Conservation (phyloP, 2,797 vertebrate genomes). For the Phrynocephalus forsythii region DNA sequence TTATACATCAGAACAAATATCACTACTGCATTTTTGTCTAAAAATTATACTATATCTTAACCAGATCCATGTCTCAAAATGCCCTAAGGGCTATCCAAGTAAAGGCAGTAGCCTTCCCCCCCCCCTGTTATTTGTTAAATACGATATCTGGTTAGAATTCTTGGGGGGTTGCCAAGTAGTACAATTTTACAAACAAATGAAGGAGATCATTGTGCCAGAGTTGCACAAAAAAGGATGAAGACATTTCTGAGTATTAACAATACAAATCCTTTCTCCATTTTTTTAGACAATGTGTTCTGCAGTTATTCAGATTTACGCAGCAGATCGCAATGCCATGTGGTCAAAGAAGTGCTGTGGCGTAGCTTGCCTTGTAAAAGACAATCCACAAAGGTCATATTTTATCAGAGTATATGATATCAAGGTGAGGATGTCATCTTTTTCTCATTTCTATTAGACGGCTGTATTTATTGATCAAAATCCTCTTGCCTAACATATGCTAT, state of each 20-base stretch:
- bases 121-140: neutral
- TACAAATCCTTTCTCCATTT: conserved; percentile 22
- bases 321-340: conserved; percentile 90
- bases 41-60: neutral
- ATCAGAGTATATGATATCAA: conserved; percentile 97
- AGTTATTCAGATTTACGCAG: conserved; percentile 92
- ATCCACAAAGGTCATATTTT: conserved; percentile 97
- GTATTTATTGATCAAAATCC: neutral
- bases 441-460: conserved; percentile 25
- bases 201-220: neutral
- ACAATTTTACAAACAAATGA: neutral
- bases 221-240: neutral
- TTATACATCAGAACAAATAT: neutral
- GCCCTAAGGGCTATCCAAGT: neutral
- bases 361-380: conserved; percentile 97
- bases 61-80: neutral
- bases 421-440: conserved; percentile 79
- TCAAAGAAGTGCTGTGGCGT: conserved; percentile 95
- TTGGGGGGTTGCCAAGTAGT: neutral
- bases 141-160: conserved; percentile 1
- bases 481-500: neutral
- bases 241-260: neutral
- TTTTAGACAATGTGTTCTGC: conserved; percentile 91
- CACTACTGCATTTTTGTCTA: neutral
- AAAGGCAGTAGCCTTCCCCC: neutral